Evolutionary conservation across 2,888 invertebrate genomes (phyloP).

Genomic region (Drosophila seclusa): DNA sequence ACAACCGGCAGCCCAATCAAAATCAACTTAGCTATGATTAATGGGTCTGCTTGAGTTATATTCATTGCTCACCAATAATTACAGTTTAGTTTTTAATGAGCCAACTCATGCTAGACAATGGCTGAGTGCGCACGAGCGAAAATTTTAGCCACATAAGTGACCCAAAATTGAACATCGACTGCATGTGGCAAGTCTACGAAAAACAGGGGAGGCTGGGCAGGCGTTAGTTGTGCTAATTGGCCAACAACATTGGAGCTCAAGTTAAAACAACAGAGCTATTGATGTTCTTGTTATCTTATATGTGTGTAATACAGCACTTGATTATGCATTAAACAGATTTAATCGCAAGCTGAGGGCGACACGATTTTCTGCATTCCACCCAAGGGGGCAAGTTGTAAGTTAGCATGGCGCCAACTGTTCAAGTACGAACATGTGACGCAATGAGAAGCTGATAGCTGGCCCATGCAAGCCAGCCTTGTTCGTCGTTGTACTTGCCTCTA

Average conservation of each 20-base stretch:
- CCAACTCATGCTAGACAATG: slow-evolving; percentile 40
- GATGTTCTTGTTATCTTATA: slow-evolving; percentile 9
- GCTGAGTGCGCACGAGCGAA: slow-evolving; percentile 3
- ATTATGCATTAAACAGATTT: slow-evolving; percentile 65
- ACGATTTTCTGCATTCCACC: slow-evolving; percentile 15
- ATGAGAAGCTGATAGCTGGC: no score
- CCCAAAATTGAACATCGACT: slow-evolving; percentile 14
- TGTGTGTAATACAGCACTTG: slow-evolving; percentile 57
- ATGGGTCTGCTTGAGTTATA: slow-evolving; percentile 17
- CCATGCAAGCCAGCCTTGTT: no score
- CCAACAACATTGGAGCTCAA: slow-evolving; percentile 42
- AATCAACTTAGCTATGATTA: slow-evolving; percentile 41
- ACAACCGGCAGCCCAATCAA: slow-evolving; percentile 17
- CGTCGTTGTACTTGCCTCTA: no score
- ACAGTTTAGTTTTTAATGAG: slow-evolving; percentile 69
- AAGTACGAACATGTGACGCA: no score
- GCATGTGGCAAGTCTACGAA: slow-evolving; percentile 30
- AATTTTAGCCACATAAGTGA: slow-evolving; percentile 17
- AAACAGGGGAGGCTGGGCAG: neutral
- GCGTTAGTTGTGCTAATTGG: slow-evolving; percentile 57
- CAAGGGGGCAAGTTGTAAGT: neutral
- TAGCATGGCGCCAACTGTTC: no score
- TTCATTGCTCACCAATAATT: slow-evolving; percentile 54
- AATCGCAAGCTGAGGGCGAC: slow-evolving; percentile 27
- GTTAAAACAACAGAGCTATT: slow-evolving; percentile 26